phyloP scores from a whole-genome alignment of 2,888 invertebrate species.

The Ichneumon xanthorius region DNA sequence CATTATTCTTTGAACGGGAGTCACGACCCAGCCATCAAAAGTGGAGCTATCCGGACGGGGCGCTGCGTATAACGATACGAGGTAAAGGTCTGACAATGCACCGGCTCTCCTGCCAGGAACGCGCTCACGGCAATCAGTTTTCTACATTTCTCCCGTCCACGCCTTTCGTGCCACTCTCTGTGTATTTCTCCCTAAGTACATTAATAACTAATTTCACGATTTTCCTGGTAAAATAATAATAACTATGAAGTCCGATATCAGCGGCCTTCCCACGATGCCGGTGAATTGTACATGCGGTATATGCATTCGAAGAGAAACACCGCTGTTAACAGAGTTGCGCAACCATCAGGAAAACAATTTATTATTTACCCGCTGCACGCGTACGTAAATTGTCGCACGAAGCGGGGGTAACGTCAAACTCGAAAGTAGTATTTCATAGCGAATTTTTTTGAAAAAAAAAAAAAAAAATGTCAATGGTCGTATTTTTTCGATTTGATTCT shows the following conservation, averaged over 20 bases:
- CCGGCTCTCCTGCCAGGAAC: neutral
- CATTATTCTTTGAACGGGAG: conserved; percentile 38
- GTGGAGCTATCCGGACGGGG: conserved; percentile 19
- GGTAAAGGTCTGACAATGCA: conserved; percentile 36
- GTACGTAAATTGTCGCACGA: neutral
- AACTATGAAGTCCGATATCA: conserved; percentile 25
- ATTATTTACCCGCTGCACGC: neutral
- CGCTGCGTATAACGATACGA: conserved; percentile 30
- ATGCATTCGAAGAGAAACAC: neutral
- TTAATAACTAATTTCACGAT: conserved; percentile 44
- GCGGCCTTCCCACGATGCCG: conserved; percentile 32
- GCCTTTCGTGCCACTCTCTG: conserved; percentile 12
- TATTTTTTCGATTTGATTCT: too few relatives aligned
- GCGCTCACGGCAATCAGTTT: conserved; percentile 22
- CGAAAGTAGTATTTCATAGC: neutral
- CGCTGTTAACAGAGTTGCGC: neutral
- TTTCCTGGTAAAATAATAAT: neutral
- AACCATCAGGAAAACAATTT: conserved; percentile 5
- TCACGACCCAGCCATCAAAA: conserved; percentile 38
- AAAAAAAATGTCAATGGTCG: too few relatives aligned
- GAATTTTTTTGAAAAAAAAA: too few relatives aligned
- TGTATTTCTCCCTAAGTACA: conserved; percentile 1
- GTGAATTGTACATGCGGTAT: neutral
- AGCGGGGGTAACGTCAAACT: neutral
- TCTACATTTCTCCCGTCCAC: conserved; percentile 18